Base-by-base conservation (phyloP, 2,113 vertebrate species). In the Bubalus kerabau region DNA sequence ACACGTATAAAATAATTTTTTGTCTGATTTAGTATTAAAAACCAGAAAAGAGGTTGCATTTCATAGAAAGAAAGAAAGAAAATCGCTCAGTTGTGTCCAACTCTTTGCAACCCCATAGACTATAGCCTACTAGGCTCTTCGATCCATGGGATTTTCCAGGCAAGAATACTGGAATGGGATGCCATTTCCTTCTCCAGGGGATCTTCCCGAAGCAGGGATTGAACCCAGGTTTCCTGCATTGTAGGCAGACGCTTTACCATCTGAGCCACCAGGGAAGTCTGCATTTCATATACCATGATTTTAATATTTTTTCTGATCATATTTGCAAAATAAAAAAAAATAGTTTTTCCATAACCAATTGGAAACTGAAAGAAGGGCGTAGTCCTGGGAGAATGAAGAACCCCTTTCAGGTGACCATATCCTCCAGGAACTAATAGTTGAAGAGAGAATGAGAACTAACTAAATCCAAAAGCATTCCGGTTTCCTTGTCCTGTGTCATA, bases 261-360 rank as follows among this genome's bases (percentile, higher is more conserved):
- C 48, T 48, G 48, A 48, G 48, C 48, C 48, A 48, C 11, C 48
- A 48, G 10, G 48, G 48, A 48, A 48, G 48, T 48, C 48, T 2
- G 7, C 24, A 43, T 89, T 96, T 90, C 46, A 71, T 78, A 94
- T 43, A 60, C 56, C 28, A n/a, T 23, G 54, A 24, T 32, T 94
- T 97, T 95, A 46, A 56, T 74, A 11, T 24, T 67, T 96, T 87
- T 94, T 67, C 87, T 91, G 28, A 80, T 54, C 86, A 32, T 36
- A 50, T 83, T 93, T 93, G 91, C 71, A 48, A 92, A 93, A 94
- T 97, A n/a, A 36, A 87, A 88, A 93, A 95, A 74, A 52, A 32
- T 74, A 36, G 52, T 89, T 91, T 87, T 40, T 91, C 40, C 26
- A 23, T 26, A 64, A 67, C 57, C 36, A 80, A 2, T 43, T 56